Percentiles rank a stretch among this genome's conserved stretches.
phyloP scores from a whole-genome alignment of 2,113 vertebrate genomes.

The Oophaga pumilio region DNA sequence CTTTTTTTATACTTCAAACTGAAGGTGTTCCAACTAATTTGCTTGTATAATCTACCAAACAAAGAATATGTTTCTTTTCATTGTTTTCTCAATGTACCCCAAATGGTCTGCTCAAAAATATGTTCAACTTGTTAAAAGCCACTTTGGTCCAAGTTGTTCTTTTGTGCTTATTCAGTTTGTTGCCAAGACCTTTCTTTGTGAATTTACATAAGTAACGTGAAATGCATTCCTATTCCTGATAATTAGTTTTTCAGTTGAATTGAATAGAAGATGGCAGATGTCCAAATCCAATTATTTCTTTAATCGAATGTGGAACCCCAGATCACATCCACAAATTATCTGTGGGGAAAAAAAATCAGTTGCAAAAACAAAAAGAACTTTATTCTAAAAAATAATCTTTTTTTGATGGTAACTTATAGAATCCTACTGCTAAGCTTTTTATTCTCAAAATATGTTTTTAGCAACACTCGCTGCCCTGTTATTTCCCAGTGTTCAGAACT shows the following conservation, averaged over 20 bases:
- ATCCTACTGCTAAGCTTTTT: neutral
- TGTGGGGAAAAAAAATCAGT: neutral
- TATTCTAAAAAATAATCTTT: neutral
- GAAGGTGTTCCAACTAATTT: too few relatives aligned
- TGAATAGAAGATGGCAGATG: neutral
- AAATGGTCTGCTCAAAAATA: too few relatives aligned
- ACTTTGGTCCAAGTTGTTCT: too few relatives aligned
- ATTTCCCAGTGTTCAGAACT: neutral
- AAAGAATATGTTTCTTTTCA: neutral
- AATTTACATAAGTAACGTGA: neutral
- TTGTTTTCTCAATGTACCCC: neutral
- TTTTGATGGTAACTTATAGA: neutral
- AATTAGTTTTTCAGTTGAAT: neutral
- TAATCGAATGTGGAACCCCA: conserved; percentile 11
- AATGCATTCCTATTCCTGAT: neutral
- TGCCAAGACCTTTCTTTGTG: too few relatives aligned
- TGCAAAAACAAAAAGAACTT: neutral
- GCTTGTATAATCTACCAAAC: neutral
- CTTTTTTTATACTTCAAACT: too few relatives aligned
- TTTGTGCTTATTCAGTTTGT: too few relatives aligned
- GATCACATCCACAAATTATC: neutral
- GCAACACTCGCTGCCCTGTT: neutral
- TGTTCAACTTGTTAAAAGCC: too few relatives aligned
- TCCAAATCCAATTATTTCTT: neutral
- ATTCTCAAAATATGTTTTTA: neutral